These are phyloP conservation scores for Himalopsyche phryganea DNA, from an alignment of 1,140 invertebrate species.

Conservation along the genomic window DNA sequence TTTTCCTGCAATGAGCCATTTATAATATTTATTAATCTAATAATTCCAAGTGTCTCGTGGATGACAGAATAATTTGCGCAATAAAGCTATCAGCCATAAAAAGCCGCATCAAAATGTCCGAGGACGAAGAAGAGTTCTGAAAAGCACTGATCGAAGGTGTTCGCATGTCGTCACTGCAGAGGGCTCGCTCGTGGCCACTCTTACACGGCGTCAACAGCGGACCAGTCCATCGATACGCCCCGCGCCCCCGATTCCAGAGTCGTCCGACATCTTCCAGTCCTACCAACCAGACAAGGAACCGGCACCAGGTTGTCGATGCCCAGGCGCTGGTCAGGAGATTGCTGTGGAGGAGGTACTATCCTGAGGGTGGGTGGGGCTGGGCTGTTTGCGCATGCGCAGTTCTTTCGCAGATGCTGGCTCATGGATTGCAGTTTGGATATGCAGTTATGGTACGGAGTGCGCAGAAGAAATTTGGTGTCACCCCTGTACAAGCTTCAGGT, in stretches of 20 bases:
- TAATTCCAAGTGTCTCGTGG: no score
- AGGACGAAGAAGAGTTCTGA: background rate
- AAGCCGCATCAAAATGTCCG: no score
- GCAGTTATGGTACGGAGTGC: conserved; percentile 52
- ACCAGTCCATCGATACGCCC: background rate
- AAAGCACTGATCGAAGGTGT: background rate
- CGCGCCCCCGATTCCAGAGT: background rate
- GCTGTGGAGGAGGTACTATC: conserved; percentile 66
- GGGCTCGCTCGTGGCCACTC: conserved; percentile 29
- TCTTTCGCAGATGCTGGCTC: conserved; percentile 62
- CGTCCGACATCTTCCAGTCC: no score
- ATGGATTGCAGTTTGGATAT: conserved; percentile 62
- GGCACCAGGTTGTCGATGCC: background rate
- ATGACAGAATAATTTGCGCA: no score
- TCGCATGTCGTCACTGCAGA: conserved; percentile 20
- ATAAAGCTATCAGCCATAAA: no score
- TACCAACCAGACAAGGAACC: background rate
- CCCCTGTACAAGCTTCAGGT: conserved; percentile 28
- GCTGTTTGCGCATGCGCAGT: conserved; percentile 65
- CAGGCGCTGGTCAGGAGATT: conserved; percentile 27
- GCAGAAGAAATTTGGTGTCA: conserved; percentile 46
- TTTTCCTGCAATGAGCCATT: no score
- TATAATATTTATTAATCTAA: no score
- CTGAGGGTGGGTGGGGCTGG: conserved; percentile 81
- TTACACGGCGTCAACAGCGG: conserved; percentile 8